These are phyloP conservation scores for Eptesicus fuscus DNA, from an alignment of 2,113 vertebrate species.

Conservation along the genomic window DNA sequence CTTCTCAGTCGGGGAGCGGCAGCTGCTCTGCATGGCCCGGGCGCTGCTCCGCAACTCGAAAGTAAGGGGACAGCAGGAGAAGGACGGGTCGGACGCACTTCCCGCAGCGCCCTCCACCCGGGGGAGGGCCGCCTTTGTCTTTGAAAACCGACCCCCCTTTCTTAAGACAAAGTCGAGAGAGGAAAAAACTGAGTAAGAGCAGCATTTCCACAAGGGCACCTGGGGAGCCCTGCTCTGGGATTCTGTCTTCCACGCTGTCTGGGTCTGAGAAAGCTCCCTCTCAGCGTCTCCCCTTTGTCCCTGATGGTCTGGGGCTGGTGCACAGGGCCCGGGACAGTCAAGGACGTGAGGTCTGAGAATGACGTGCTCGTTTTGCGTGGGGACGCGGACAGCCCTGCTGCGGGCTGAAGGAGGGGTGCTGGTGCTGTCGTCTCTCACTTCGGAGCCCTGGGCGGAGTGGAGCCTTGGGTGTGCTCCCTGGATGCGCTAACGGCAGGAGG, in stretches of 20 bases:
- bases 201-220: not conserved
- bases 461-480: not conserved
- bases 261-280: not conserved
- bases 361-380: not conserved
- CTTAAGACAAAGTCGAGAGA: conserved; percentile 33
- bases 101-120: not conserved
- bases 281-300: not conserved
- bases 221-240: not conserved
- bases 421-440: not conserved
- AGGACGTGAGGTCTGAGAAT: not conserved
- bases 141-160: conserved; percentile 41
- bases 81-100: not conserved
- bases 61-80: conserved; percentile 72
- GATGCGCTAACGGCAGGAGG: accelerated
- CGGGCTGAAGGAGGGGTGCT: not conserved
- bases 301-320: not conserved
- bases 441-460: not conserved
- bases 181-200: conserved; percentile 56
- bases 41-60: conserved; percentile 86
- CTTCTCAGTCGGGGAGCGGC: conserved; percentile 88
- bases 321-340: not conserved
- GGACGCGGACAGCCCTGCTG: not conserved
- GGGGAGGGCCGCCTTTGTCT: not conserved
- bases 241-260: not conserved
- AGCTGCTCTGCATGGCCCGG: conserved; percentile 88